Base-by-base conservation (phyloP, 2,113 vertebrate species). In the Nanorana parkeri region DNA sequence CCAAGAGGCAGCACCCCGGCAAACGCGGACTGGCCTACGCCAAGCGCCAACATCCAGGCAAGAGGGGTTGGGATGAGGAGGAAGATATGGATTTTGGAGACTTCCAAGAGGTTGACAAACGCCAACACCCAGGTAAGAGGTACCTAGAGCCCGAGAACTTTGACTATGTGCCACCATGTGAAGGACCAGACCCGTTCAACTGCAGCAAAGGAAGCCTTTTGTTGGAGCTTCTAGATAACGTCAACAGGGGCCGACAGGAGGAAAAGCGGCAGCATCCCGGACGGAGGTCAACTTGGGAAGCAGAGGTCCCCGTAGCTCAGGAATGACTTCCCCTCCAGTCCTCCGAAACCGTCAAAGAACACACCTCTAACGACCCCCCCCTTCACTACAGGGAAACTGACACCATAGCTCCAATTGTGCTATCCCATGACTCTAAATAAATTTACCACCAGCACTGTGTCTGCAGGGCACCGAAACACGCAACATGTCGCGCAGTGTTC, bases 211-310 rank as follows among this genome's bases (percentile, higher is more conserved):
- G 91, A 60, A 90, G 88, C 47, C 86, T 96, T 75, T 85, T 98
- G 84, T 88, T 96, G 67, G 91, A 94, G 86, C 72, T 75, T 29
- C 51, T 82, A 29, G 80, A 82, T 85, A 89, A 92, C 65, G 84
- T 93, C 60, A 93, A 88, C 87, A 91, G 88, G 85, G 91, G 84
- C 21, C 91, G 88, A 13, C 81, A 78, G 8, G 93, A 94, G 83
- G 91, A 95, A 91, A 97, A 98, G 90, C 90, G 92, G 41, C 96
- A 95, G 84, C 96, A 97, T 68, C 96, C 95, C 3, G 96, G 96
- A 5, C 94, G 93, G 87, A 92, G 95, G 84, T 89, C 90, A 29
- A 88, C 87, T 15, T 81, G 87, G 78, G 91, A 91, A 64, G 89
- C 90, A n/a, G 91, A 93, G 67, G 78, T 87, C 68, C 61, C 63